Conservation (phyloP, 2,797 vertebrate genomes). For the Muraenolepis orangiensis region DNA sequence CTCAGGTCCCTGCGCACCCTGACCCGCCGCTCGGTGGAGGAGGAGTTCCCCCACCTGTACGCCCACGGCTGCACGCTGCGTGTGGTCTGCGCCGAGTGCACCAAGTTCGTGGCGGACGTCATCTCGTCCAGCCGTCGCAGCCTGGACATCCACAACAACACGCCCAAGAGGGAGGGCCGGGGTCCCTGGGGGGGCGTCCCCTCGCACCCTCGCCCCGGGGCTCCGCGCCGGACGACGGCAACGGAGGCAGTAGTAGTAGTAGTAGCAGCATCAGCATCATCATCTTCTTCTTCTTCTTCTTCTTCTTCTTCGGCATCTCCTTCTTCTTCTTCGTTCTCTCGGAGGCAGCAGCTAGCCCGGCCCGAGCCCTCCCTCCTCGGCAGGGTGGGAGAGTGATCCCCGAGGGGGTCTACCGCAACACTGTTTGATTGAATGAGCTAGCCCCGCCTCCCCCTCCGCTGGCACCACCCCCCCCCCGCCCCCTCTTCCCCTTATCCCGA, state of each 20-base stretch:
- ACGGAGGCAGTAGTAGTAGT: no score
- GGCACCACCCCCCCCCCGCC: neutral
- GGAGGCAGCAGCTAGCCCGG: neutral
- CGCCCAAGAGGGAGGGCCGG: constrained; percentile 67
- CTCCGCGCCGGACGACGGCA: no score
- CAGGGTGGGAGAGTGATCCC: neutral
- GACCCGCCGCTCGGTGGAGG: constrained; percentile 82
- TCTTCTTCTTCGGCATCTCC: no score
- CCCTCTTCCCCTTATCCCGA: constrained; percentile 6
- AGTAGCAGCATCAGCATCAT: no score
- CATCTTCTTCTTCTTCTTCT: no score
- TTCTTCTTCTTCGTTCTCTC: no score
- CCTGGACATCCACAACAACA: constrained; percentile 85
- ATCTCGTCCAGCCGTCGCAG: constrained; percentile 90
- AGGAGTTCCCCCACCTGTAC: constrained; percentile 93
- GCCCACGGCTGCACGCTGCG: constrained; percentile 85
- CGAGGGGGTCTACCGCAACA: neutral
- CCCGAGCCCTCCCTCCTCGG: neutral
- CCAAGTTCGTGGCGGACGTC: constrained; percentile 86
- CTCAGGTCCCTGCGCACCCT: constrained; percentile 80
- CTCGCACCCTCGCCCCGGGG: constrained; percentile 19
- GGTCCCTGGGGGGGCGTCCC: constrained; percentile 43
- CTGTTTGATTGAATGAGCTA: constrained; percentile 2
- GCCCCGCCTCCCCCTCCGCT: neutral
- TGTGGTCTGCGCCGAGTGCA: constrained; percentile 87